Conservation (phyloP, 2,113 vertebrate genomes). For the Axis porcinus region DNA sequence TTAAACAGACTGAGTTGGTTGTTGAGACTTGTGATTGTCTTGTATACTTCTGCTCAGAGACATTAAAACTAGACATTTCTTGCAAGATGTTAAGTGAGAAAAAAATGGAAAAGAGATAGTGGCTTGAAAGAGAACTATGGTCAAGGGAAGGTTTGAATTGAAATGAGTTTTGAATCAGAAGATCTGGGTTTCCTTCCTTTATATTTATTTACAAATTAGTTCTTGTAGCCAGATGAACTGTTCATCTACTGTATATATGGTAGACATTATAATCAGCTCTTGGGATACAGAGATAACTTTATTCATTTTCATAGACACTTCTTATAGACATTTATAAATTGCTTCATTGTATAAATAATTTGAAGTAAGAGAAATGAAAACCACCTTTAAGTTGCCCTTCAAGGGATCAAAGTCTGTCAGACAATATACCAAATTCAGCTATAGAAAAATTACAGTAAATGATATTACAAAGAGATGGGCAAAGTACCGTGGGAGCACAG, state of each 20-base stretch:
- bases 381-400: neutral
- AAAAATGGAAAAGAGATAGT: constrained; percentile 26
- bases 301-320: neutral
- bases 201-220: neutral
- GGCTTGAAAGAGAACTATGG: neutral
- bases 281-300: neutral
- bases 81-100: neutral
- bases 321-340: neutral
- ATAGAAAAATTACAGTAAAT: neutral
- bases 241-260: neutral
- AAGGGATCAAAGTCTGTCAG: neutral
- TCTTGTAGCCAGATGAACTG: neutral
- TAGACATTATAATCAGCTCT: neutral
- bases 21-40: constrained; percentile 20
- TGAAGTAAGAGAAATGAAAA: neutral
- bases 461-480: neutral
- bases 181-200: neutral
- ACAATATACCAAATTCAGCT: neutral
- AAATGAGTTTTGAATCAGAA: neutral
- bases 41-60: constrained; percentile 15
- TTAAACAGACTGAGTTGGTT: neutral
- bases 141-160: neutral
- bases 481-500: neutral
- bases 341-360: neutral
- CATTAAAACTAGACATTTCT: neutral